Base-by-base conservation (phyloP, 2,888 invertebrate species). In the Electrophaes corylata region DNA sequence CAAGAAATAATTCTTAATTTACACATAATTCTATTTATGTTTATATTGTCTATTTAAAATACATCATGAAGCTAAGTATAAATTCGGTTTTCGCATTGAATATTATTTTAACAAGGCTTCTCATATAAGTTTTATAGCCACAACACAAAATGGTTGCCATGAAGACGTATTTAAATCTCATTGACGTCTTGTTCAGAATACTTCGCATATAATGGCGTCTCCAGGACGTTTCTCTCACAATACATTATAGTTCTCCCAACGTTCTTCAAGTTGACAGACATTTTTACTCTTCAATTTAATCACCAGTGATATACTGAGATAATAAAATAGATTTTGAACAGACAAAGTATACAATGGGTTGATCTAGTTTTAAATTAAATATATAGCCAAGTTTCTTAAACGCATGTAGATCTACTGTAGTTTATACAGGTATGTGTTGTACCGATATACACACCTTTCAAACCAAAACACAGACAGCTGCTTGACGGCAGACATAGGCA, bases 121-220 rank as follows among this genome's bases (percentile, higher is more conserved):
- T 19, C n/a, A n/a, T 12, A 2, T n/a, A 23, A 41, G 2, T 75
- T 75, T 37, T 16, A 50, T 76, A 71, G 83, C 85, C 76, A 49
- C 60, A 62, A 39, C 54, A 63, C 60, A 62, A 56, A 67, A 64
- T 73, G 62, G 62, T 65, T 70, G 63, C 74, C 78, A 81, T 76
- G 78, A 72, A 86, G 81, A 83, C 72, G 83, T 87, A 88, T 87
- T 88, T 86, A 88, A 86, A 84, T 85, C 81, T 62, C 73, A 77
- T 77, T 84, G 86, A 87, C 81, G 84, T 83, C 83, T 84, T 86
- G 80, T 81, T 83, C 82, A 75, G 69, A 73, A 70, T 70, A 73
- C 76, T 78, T 81, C 75, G 79, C 26, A 29, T 81, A 85, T 84
- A 87, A 85, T 87, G 78, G 82, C 75, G 77, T 76, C 75, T 79